Base-by-base conservation (phyloP, 2,888 invertebrate genomes). In the Agrochola lota region DNA sequence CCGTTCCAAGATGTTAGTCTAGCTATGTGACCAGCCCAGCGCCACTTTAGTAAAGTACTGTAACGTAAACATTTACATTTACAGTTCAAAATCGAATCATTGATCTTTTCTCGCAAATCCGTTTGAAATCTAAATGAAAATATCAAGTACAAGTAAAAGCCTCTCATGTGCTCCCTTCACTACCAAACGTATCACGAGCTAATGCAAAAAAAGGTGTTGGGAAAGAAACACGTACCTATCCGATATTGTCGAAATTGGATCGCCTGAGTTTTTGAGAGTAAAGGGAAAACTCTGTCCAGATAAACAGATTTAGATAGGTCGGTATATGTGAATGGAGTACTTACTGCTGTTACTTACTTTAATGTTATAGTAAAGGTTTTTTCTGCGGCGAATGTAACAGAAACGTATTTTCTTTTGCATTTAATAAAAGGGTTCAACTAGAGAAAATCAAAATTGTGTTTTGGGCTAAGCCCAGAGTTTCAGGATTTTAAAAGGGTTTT, bases 261-360 rank as follows among this genome's bases (percentile, higher is more conserved):
- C 64, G 76, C 49, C 40, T 67, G 35, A 73, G 60, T 77, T 85
- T 79, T 81, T 60, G 52, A 57, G 40, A 57, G 68, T 20, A 64
- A 70, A 79, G 64, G 71, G 71, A 76, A 74, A 80, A 73, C 69
- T 78, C 74, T 69, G 77, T 66, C 76, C 70, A 77, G 63, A 82
- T 82, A 87, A 87, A 87, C 67, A 74, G 82, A 84, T 82, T 84
- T 81, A 74, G 71, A 82, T 73, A 71, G 75, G 63, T 69, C 52
- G 63, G 78, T 75, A 64, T 78, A 81, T 78, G 64, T 26, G 59
- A 80, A 79, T 69, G 40, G 77, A 74, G 59, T 67, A 62, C 20
- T 60, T 43, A 49, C 57, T n/a, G n/a, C 12, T 75, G 71, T 64
- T 73, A 66, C 59, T 74, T 74, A 26, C 35, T 69, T 70, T 63